Evolutionary conservation across 2,888 invertebrate genomes (phyloP).

Genomic region (Dorcus parallelipipedus): DNA sequence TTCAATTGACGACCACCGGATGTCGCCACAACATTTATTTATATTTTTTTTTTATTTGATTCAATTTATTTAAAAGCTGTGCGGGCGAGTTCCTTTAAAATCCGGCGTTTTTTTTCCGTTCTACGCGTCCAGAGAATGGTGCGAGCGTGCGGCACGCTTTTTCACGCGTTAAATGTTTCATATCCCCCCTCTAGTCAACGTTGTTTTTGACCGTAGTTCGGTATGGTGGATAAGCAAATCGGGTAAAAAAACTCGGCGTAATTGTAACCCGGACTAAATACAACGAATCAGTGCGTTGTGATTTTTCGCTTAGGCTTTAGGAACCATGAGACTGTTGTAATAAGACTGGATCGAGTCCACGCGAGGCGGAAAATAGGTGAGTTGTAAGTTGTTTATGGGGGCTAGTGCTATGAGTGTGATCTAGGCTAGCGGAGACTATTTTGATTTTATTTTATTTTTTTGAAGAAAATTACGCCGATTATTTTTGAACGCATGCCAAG

Average conservation of each 20-base stretch:
- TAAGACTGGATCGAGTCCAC: conserved; percentile 13
- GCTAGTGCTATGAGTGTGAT: too few species aligned
- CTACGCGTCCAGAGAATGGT: too few species aligned
- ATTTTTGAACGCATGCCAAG: not conserved
- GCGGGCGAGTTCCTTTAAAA: too few species aligned
- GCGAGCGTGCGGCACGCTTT: too few species aligned
- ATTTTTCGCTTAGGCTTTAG: conserved; percentile 8
- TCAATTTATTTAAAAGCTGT: too few species aligned
- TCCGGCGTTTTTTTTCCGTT: too few species aligned
- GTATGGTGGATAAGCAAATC: conserved; percentile 19
- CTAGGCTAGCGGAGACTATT: too few species aligned
- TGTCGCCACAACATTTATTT: too few species aligned
- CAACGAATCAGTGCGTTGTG: conserved; percentile 13
- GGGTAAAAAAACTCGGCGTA: conserved; percentile 13
- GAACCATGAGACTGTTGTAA: conserved; percentile 5
- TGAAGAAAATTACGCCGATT: too few species aligned
- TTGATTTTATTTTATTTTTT: too few species aligned
- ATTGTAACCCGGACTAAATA: conserved; percentile 10
- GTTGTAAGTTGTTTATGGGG: not conserved
- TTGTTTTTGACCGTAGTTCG: conserved; percentile 19
- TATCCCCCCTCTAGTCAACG: conserved; percentile 18
- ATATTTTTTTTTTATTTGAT: too few species aligned
- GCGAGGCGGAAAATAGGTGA: conserved; percentile 6
- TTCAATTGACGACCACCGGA: too few species aligned
- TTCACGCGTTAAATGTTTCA: not conserved